phyloP scores from a whole-genome alignment of 2,797 vertebrate genomes.

The Arctocebus calabarensis region DNA sequence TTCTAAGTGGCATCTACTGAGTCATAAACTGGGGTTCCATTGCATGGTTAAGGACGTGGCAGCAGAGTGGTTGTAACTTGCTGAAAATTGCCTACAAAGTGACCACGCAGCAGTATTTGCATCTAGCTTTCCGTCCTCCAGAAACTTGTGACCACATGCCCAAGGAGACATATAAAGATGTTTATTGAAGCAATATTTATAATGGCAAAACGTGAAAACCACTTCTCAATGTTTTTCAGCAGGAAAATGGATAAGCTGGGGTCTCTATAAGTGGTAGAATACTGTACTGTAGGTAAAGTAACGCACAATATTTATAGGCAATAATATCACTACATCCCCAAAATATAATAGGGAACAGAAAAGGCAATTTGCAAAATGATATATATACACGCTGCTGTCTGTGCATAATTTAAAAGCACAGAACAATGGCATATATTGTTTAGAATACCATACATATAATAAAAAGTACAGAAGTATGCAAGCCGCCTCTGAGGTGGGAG shows the following conservation, averaged over 20 bases:
- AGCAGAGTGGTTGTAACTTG: not conserved
- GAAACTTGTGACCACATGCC: not conserved
- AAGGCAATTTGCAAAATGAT: constrained; percentile 4
- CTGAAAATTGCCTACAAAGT: not conserved
- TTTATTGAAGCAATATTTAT: not conserved
- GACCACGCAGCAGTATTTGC: not conserved
- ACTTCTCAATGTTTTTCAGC: not conserved
- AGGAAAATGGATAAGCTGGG: not conserved
- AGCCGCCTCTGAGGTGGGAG: not conserved
- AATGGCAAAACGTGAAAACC: not conserved
- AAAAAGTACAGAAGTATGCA: not conserved
- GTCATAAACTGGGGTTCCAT: not conserved
- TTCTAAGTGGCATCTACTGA: not conserved
- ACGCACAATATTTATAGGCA: not conserved
- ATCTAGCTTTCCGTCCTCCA: not conserved
- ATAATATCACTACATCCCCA: not conserved
- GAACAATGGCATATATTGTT: not conserved
- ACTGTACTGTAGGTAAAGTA: not conserved
- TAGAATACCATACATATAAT: not conserved
- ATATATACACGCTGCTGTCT: not conserved
- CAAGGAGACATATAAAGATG: not conserved
- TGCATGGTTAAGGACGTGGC: not conserved
- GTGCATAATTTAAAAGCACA: constrained; percentile 26
- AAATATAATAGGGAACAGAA: not conserved
- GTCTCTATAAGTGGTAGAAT: not conserved